These are phyloP conservation scores for Erythrolamprus reginae DNA, from an alignment of 2,113 vertebrate species.

Conservation along the genomic window DNA sequence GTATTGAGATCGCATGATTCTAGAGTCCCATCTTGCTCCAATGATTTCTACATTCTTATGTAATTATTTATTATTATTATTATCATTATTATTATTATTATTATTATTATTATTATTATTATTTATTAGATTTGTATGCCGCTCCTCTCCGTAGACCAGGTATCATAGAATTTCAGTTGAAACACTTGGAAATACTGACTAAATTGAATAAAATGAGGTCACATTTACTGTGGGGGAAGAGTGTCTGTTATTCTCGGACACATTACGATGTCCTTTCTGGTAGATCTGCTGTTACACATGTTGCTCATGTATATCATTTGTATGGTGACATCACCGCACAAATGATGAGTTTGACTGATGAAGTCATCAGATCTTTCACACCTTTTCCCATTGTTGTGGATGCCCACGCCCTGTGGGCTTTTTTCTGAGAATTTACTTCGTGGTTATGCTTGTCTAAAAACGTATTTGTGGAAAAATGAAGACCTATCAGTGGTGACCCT, in stretches of 20 bases:
- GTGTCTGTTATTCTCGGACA: background rate
- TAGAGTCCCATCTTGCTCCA: too few relatives aligned
- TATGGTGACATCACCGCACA: background rate
- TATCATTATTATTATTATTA: too few relatives aligned
- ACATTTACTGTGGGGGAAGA: background rate
- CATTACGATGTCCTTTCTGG: background rate
- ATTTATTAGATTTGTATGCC: too few relatives aligned
- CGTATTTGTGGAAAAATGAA: background rate
- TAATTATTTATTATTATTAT: too few relatives aligned
- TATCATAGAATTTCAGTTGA: background rate
- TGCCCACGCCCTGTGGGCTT: background rate
- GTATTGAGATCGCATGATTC: background rate
- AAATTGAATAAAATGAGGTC: background rate
- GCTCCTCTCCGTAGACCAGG: too few relatives aligned
- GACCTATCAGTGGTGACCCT: background rate
- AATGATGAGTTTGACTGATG: background rate
- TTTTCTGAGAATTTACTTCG: background rate
- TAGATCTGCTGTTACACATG: background rate
- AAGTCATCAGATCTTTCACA: background rate
- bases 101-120: too few relatives aligned
- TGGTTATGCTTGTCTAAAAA: background rate
- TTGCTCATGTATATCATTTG: background rate
- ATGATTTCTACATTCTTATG: background rate
- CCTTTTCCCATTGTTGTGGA: background rate
- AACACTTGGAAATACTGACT: background rate